phyloP scores from a whole-genome alignment of 2,113 vertebrate genomes.

The Riparia riparia region DNA sequence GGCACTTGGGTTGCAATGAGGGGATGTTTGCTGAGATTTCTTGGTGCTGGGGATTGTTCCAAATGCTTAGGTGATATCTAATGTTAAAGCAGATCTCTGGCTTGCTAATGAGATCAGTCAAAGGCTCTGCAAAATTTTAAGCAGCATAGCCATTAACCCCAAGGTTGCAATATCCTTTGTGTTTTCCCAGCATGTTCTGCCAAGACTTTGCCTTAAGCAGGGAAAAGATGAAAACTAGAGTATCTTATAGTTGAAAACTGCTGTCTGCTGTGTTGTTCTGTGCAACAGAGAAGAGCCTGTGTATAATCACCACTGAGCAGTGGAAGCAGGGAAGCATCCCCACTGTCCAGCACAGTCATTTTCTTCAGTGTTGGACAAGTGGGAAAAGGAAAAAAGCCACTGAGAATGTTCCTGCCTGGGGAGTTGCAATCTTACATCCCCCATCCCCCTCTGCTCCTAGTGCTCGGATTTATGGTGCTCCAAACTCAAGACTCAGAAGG shows the following conservation, averaged over 20 bases:
- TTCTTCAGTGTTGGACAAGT: neutral
- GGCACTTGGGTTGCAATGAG: neutral
- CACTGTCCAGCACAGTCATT: neutral
- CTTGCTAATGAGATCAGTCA: slow-evolving; percentile 56
- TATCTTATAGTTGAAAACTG: slow-evolving; percentile 2
- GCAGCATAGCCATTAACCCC: slow-evolving; percentile 44
- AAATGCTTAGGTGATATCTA: slow-evolving; percentile 49
- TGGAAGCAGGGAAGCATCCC: neutral
- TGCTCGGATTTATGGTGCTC: neutral
- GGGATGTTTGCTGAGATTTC: slow-evolving; percentile 41
- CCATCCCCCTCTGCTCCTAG: neutral
- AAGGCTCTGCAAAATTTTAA: slow-evolving; percentile 47
- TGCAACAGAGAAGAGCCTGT: neutral
- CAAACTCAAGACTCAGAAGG: neutral
- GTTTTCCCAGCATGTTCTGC: slow-evolving; percentile 44
- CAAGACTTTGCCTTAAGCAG: slow-evolving; percentile 16
- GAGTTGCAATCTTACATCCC: neutral
- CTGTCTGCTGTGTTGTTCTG: neutral
- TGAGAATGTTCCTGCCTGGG: neutral
- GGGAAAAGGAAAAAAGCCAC: neutral
- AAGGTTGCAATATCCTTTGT: slow-evolving; percentile 64
- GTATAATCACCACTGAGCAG: neutral
- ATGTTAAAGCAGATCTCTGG: slow-evolving; percentile 33
- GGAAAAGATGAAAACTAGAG: slow-evolving; percentile 44
- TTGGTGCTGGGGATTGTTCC: neutral